Base-by-base conservation (phyloP, 2,888 invertebrate genomes). In the Dryococelus australis region DNA sequence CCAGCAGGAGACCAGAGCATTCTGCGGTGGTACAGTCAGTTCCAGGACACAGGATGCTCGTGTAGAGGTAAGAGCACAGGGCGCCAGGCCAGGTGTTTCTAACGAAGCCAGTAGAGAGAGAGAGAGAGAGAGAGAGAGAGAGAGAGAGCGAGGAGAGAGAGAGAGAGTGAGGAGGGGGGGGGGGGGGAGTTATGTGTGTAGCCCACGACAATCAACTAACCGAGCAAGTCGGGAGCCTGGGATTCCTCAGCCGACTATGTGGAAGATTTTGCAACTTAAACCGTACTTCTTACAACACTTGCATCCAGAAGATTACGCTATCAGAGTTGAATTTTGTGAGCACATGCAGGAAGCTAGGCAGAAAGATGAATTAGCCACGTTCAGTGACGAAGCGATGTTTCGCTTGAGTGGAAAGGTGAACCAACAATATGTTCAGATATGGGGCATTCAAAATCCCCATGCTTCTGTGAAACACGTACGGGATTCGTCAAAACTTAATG, bases 231-330 rank as follows among this genome's bases (percentile, higher is more conserved):
- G n/a, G n/a, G n/a, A n/a, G n/a, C n/a, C n/a, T n/a, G n/a, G n/a
- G n/a, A n/a, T n/a, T n/a, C n/a, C n/a, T n/a, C n/a, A n/a, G n/a
- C n/a, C n/a, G n/a, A n/a, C n/a, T n/a, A n/a, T n/a, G 16, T 43
- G 43, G 9, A 84, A 84, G 24, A 84, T 84, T 28, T 84, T 84
- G 43, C 24, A 12, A 43, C 8, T 84, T 84, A 84, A 35, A 43
- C 5, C 43, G 20, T 12, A 84, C 10, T 20, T 84, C 12, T 47
- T 10, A 24, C 3, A 84, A 84, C 16, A 43, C 26, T 84, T 84
- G 35, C 20, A 35, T 27, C 0, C 20, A 27, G 79, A 79, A 26
- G 79, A 8, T 27, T 12, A 79, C 10, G 9, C 20, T 79, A 26
- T 26, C 79, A n/a, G n/a, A n/a, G n/a, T n/a, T n/a, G n/a, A n/a